Conservation (phyloP, 2,888 invertebrate genomes). For the Unio delphinus region DNA sequence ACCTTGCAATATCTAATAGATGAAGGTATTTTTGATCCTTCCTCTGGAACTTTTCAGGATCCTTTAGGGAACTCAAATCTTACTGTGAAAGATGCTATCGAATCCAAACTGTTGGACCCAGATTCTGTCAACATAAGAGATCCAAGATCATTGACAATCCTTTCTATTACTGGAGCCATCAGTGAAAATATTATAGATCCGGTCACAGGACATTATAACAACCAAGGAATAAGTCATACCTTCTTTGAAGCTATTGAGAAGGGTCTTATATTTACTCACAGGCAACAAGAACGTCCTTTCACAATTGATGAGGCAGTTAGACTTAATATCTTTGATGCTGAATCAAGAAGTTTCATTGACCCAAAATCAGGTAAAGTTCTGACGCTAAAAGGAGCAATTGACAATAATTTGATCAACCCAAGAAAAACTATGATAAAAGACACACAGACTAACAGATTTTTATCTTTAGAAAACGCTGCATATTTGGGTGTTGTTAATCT, state of each 20-base stretch:
- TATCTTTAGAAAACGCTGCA: conserved; percentile 38
- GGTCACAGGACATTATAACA: conserved; percentile 44
- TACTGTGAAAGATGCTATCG: conserved; percentile 76
- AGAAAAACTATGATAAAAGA: conserved; percentile 42
- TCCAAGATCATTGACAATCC: conserved; percentile 79
- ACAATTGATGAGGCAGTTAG: conserved; percentile 32
- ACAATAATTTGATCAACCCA: conserved; percentile 40
- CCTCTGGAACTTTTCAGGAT: conserved; percentile 74
- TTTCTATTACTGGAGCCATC: conserved; percentile 60
- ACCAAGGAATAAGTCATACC: conserved; percentile 35
- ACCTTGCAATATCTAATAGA: conserved; percentile 80
- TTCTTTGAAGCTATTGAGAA: conserved; percentile 87
- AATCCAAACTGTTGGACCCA: conserved; percentile 87
- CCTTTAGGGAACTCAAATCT: conserved; percentile 41
- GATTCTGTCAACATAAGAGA: conserved; percentile 87
- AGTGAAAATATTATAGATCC: conserved; percentile 51
- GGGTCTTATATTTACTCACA: conserved; percentile 72
- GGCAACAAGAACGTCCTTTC: conserved; percentile 29
- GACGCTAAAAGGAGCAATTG: conserved; percentile 54
- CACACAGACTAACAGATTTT: conserved; percentile 31
- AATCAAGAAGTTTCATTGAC: conserved; percentile 86
- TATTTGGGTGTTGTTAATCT: conserved; percentile 30
- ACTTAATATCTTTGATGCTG: conserved; percentile 74
- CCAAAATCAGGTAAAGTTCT: conserved; percentile 48
- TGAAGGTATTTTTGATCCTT: conserved; percentile 72